A percentile compares a stretch with the other conserved stretches of the same genome.
Evolutionary conservation across 2,888 invertebrate genomes (phyloP).

Genomic region (Cybosia mesomella): DNA sequence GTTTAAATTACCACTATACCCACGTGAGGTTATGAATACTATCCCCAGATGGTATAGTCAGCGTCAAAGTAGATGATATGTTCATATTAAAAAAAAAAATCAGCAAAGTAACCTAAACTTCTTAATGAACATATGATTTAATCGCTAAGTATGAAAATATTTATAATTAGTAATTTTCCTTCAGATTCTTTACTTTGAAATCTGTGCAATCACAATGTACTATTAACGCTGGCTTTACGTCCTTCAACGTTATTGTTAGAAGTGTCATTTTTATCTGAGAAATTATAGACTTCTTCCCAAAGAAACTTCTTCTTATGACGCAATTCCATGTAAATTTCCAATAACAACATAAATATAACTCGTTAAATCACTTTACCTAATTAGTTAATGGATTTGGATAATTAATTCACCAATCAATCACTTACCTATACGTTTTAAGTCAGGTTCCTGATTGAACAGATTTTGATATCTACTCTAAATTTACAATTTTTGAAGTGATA

Average conservation of each 20-base stretch:
- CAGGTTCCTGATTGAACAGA: conserved; percentile 40
- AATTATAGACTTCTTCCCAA: neutral
- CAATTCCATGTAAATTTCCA: neutral
- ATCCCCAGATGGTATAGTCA: neutral
- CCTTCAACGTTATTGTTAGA: too few relatives aligned
- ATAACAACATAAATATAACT: neutral
- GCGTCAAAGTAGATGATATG: too few relatives aligned
- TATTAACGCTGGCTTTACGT: too few relatives aligned
- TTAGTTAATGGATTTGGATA: conserved; percentile 33
- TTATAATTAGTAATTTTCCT: too few relatives aligned
- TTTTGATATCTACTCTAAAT: conserved; percentile 16
- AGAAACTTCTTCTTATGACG: conserved; percentile 7
- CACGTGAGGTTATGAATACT: neutral
- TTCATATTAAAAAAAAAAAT: too few relatives aligned
- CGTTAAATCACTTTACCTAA: conserved; percentile 18
- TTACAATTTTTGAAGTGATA: neutral
- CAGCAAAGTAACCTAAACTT: too few relatives aligned
- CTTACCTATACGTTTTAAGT: conserved; percentile 27
- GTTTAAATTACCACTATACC: too few relatives aligned
- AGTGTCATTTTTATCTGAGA: too few relatives aligned
- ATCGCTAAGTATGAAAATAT: too few relatives aligned
- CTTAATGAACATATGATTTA: too few relatives aligned
- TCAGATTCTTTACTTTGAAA: too few relatives aligned
- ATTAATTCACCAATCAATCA: conserved; percentile 39
- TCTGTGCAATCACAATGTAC: too few relatives aligned